A percentile compares a stretch with the other conserved stretches of the same genome.
Conservation (phyloP, 2,797 vertebrate species). For the Sciurus carolinensis region DNA sequence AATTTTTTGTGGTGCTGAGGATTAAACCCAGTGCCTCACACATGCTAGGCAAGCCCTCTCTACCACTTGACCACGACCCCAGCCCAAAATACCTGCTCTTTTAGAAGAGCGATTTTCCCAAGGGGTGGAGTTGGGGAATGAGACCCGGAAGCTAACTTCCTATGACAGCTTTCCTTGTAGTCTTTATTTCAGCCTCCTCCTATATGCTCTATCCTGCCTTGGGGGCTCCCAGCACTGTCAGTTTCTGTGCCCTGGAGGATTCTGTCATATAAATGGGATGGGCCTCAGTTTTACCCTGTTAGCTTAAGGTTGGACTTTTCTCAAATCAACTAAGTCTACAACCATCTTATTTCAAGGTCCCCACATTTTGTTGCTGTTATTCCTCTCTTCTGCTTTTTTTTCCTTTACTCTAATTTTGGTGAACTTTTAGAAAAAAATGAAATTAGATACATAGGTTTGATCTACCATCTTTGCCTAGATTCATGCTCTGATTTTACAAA, state of each 20-base stretch:
- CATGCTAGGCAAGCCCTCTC: too few relatives aligned
- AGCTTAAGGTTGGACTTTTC: neutral
- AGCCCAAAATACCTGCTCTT: neutral
- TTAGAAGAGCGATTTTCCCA: neutral
- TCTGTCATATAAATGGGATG: neutral
- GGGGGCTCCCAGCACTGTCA: neutral
- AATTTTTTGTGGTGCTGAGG: too few relatives aligned
- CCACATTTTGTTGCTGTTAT: neutral
- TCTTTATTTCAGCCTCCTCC: neutral
- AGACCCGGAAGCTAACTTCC: neutral
- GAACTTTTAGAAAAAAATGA: constrained; percentile 22
- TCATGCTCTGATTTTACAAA: neutral
- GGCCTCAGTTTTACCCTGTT: neutral
- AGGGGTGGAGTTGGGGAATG: neutral
- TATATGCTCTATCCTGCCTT: neutral
- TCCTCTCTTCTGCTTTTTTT: neutral
- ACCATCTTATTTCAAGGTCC: neutral
- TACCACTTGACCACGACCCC: too few relatives aligned
- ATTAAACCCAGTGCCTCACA: too few relatives aligned
- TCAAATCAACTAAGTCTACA: neutral
- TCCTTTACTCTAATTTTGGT: constrained; percentile 14
- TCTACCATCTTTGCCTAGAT: neutral
- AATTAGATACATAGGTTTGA: neutral
- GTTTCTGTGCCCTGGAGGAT: neutral
- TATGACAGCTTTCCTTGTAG: neutral